phyloP scores from a whole-genome alignment of 2,113 vertebrate genomes.

The Eclectus roratus region DNA sequence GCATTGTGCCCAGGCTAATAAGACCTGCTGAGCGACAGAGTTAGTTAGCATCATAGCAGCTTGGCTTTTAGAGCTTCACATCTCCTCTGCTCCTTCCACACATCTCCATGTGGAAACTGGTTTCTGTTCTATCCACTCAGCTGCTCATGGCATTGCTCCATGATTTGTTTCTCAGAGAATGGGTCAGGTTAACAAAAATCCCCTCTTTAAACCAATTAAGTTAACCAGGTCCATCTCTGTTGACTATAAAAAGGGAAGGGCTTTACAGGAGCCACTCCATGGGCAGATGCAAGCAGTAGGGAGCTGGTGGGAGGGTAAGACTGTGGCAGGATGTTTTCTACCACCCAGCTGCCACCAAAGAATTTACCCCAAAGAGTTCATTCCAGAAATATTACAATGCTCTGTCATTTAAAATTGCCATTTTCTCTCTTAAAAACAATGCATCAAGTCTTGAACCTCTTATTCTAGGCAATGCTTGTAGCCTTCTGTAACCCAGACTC shows the following conservation, averaged over 20 bases:
- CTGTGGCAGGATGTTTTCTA: neutral
- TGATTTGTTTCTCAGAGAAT: neutral
- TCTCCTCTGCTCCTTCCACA: neutral
- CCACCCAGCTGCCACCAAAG: neutral
- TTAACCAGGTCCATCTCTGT: neutral
- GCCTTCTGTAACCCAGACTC: neutral
- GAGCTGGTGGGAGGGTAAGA: neutral
- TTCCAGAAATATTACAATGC: neutral
- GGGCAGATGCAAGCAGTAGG: neutral
- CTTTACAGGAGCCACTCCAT: neutral
- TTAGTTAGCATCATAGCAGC: neutral
- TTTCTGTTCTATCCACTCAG: neutral
- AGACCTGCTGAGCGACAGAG: neutral
- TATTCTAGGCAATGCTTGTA: neutral
- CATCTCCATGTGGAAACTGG: neutral
- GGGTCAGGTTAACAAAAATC: neutral
- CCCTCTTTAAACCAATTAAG: neutral
- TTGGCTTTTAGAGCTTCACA: neutral
- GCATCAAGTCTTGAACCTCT: neutral
- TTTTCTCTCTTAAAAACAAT: neutral
- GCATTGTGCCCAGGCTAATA: constrained; percentile 11
- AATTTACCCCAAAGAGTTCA: neutral
- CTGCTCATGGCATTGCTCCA: neutral
- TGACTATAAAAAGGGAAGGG: neutral
- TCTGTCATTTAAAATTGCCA: neutral